These are phyloP conservation scores for Cydia amplana DNA, from an alignment of 1,140 invertebrate genomes.

Conservation along the genomic window DNA sequence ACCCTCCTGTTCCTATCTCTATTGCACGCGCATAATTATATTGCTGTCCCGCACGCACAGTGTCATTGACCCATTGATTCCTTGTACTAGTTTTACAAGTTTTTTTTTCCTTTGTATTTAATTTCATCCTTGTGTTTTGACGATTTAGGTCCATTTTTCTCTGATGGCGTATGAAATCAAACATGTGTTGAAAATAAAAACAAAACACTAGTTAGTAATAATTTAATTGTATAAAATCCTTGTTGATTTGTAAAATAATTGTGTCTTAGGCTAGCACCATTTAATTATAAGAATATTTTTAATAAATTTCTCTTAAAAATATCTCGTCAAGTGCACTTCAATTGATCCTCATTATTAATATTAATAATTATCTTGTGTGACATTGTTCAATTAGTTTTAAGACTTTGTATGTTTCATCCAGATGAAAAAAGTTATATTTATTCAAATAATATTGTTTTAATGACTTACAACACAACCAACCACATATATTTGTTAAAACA, in stretches of 20 bases:
- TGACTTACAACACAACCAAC: conserved; percentile 12
- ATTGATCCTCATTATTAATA: conserved; percentile 11
- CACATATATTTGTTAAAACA: conserved; percentile 12
- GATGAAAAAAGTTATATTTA: conserved; percentile 31
- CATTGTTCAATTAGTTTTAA: conserved; percentile 23
- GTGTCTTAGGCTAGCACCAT: conserved; percentile 29
- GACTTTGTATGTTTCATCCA: conserved; percentile 16
- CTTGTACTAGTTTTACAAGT: too few species aligned
- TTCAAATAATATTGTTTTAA: conserved; percentile 17
- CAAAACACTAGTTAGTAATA: conserved; percentile 26
- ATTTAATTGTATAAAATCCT: conserved; percentile 32
- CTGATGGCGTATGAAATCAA: too few species aligned
- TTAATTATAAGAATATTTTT: conserved; percentile 17
- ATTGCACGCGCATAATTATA: too few species aligned
- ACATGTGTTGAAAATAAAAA: background rate
- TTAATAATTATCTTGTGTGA: conserved; percentile 1
- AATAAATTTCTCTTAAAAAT: conserved; percentile 11
- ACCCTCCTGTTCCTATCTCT: too few species aligned
- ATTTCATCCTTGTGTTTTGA: too few species aligned
- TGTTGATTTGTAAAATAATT: conserved; percentile 19
- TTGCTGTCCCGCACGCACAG: too few species aligned
- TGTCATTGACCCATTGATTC: too few species aligned
- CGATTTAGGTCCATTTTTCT: too few species aligned
- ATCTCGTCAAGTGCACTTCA: conserved; percentile 23
- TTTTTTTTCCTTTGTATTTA: too few species aligned